Evolutionary conservation across 2,113 vertebrate species (phyloP).

Genomic region (Pelodiscus sinensis): DNA sequence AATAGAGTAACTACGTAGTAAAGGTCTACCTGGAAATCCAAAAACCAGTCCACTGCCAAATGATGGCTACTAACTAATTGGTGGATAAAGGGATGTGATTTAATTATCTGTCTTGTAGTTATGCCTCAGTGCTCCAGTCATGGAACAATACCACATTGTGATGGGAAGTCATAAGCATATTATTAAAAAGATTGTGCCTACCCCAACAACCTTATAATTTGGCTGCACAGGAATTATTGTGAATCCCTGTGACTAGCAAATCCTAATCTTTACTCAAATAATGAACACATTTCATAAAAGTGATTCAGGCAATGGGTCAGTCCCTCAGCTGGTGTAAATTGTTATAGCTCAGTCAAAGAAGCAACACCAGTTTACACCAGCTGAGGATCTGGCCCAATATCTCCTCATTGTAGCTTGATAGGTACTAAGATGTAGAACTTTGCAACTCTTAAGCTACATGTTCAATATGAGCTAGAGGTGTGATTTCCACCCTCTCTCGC

Average conservation of each 20-base stretch:
- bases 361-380: neutral
- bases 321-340: neutral
- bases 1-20: neutral
- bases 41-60: neutral
- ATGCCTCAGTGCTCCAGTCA: neutral
- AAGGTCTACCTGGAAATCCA: neutral
- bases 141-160: neutral
- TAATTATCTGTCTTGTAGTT: neutral
- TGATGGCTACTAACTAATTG: neutral
- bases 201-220: neutral
- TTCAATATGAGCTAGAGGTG: neutral
- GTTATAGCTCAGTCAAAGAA: neutral
- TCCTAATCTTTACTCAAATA: neutral
- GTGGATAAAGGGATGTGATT: neutral
- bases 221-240: neutral
- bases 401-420: neutral
- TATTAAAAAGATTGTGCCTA: neutral
- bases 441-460: neutral
- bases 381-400: fast-evolving
- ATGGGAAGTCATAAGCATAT: neutral
- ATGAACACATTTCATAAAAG: neutral
- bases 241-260: neutral
- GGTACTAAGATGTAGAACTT: neutral
- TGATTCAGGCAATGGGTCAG: neutral
- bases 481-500: neutral